These are phyloP conservation scores for Tribolium castaneum DNA, from an alignment of 1,140 invertebrate genomes.

Conservation along the genomic window DNA sequence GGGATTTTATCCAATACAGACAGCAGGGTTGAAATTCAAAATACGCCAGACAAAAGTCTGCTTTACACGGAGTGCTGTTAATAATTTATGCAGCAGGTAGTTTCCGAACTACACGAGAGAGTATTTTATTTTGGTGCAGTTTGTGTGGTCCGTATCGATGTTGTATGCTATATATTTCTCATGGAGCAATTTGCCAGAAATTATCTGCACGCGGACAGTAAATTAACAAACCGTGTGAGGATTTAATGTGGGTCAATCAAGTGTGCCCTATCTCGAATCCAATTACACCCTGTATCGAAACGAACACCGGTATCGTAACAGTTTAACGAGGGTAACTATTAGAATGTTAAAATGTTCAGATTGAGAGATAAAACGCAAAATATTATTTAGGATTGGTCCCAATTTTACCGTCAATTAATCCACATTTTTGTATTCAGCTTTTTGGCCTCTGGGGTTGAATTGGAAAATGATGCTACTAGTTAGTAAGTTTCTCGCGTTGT, in stretches of 20 bases:
- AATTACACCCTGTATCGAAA: conserved; percentile 1
- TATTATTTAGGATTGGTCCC: neutral
- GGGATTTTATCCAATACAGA: too few relatives aligned
- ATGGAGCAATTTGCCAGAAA: conserved; percentile 10
- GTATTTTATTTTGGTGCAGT: neutral
- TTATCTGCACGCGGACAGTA: conserved; percentile 15
- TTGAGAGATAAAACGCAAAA: neutral
- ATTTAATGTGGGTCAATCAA: conserved; percentile 22
- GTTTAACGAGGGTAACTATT: neutral
- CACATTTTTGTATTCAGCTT: too few relatives aligned
- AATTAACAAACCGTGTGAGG: conserved; percentile 27
- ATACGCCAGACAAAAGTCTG: neutral
- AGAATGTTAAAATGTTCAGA: neutral
- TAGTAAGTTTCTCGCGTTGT: too few relatives aligned
- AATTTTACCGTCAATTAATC: too few relatives aligned
- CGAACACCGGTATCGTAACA: conserved; percentile 1
- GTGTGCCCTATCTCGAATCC: conserved; percentile 15
- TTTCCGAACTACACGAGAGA: neutral
- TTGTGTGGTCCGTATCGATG: neutral
- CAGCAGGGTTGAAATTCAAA: neutral
- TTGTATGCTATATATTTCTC: neutral
- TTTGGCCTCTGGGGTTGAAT: too few relatives aligned
- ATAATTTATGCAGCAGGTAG: neutral
- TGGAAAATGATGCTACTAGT: too few relatives aligned
- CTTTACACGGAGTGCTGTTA: neutral